Evolutionary conservation across 1,140 invertebrate species (phyloP).

Genomic region (Macrobrachium rosenbergii): DNA sequence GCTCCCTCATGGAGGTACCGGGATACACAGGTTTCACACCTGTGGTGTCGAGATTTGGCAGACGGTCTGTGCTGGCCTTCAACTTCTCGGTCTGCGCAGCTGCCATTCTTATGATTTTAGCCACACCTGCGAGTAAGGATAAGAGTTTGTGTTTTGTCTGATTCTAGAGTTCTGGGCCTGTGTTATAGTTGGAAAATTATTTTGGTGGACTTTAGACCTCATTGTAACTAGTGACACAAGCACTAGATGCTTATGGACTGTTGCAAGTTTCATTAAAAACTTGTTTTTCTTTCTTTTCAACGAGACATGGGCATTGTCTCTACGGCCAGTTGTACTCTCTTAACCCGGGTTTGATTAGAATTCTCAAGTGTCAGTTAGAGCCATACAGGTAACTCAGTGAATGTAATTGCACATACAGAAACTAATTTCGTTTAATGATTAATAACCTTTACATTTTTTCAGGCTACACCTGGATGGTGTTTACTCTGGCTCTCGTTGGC

Average conservation of each 20-base stretch:
- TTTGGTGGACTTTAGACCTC: not conserved
- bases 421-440: not conserved
- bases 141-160: not conserved
- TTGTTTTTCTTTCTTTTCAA: too few species aligned
- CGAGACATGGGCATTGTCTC: too few species aligned
- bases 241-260: not conserved
- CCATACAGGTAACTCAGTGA: not conserved
- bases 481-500: conserved; percentile 57
- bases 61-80: conserved; percentile 43
- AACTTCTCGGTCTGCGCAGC: conserved; percentile 53
- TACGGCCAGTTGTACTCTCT: too few species aligned
- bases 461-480: conserved; percentile 59
- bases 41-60: conserved; percentile 45
- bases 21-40: conserved; percentile 59
- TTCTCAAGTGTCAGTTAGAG: too few species aligned
- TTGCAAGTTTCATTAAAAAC: too few species aligned
- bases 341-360: too few species aligned
- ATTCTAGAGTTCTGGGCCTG: not conserved
- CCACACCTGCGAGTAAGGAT: conserved; percentile 41
- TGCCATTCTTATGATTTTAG: conserved; percentile 57
- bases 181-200: not conserved
- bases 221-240: not conserved
- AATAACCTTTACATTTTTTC: not conserved
- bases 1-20: conserved; percentile 61
- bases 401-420: not conserved